Evolutionary conservation across 1,140 invertebrate genomes (phyloP), one percentile per base, ranked within the genome.

Genomic region (Acromyrmex charruanus): DNA sequence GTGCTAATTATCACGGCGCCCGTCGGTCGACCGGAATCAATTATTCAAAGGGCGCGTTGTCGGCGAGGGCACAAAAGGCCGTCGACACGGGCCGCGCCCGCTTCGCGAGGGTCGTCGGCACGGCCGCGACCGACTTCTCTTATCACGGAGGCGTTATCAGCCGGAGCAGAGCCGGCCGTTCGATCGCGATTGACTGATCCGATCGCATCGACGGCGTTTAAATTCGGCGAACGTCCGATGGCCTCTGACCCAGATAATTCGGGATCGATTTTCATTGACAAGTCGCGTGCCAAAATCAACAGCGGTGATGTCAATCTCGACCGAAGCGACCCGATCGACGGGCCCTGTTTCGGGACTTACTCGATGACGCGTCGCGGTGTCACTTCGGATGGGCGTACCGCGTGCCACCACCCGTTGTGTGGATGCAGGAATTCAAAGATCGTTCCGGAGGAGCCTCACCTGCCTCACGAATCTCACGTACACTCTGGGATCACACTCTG

Each of bases 201-300:
- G 63, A 49, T 61, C 85, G 65, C 90, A 61, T 85, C 87, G 88
- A 87, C 75, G 87, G 86, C 80, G 88, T 91, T 92, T 90, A 90
- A 92, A 91, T 92, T 92, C 91, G 92, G 93, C 93, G 92, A 89
- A n/a, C 69, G 80, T 94, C 93, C 92, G 93, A 94, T 94, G 93
- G 92, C 93, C 94, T 92, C 91, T 94, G 91, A 91, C 94, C 94
- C 87, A 90, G 81, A 93, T 94, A 91, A 92, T 91, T 94, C 72
- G 65, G 89, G 90, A 93, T 93, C 89, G 93, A 93, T 94, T 94
- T 94, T 94, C 94, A 94, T 94, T 94, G 93, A 94, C 93, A 94
- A 94, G 65, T 93, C 66, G 77, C 80, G 85, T 92, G 93, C 93
- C 93, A 94, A 94, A 16, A 92, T 89, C 89, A 89, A 66, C 87